These are phyloP conservation scores for Andrena trimmerana DNA, from an alignment of 2,888 invertebrate genomes.

Conservation along the genomic window DNA sequence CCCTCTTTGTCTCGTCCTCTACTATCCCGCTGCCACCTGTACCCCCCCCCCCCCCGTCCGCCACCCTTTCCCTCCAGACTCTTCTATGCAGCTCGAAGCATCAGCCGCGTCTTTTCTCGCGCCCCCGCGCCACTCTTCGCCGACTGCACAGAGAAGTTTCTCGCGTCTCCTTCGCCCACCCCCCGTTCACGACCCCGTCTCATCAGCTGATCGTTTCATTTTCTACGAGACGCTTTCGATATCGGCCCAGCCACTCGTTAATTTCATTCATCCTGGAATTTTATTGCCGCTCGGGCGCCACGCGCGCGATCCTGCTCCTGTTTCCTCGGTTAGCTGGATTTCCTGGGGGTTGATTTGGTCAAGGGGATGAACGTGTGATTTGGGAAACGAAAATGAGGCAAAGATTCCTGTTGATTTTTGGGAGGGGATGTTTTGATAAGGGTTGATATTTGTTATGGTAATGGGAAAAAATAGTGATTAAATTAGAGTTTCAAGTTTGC, in stretches of 20 bases:
- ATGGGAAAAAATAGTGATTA: no score
- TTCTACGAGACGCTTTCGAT: constrained; percentile 54
- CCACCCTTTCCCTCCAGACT: constrained; percentile 21
- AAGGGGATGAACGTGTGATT: no score
- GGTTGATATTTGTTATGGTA: no score
- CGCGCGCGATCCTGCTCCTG: background rate
- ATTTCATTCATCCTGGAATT: constrained; percentile 53
- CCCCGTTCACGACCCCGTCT: constrained; percentile 29
- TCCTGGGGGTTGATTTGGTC: background rate
- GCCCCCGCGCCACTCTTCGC: constrained; percentile 27
- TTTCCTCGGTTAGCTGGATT: background rate
- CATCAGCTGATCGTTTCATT: constrained; percentile 65
- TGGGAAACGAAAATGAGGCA: no score
- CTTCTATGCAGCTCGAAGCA: constrained; percentile 47
- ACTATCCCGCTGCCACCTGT: constrained; percentile 10
- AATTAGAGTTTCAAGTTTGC: no score
- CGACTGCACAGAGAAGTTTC: constrained; percentile 49
- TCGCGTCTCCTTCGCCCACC: constrained; percentile 37
- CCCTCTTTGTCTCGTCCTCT: constrained; percentile 50
- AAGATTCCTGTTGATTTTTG: no score
- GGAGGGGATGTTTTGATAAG: no score
- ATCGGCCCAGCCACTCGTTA: constrained; percentile 31
- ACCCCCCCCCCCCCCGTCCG: constrained; percentile 12
- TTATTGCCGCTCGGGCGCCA: background rate
- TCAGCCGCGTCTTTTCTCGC: constrained; percentile 54